Base-by-base conservation (phyloP, 2,797 vertebrate genomes). In the Scarus forsteni region DNA sequence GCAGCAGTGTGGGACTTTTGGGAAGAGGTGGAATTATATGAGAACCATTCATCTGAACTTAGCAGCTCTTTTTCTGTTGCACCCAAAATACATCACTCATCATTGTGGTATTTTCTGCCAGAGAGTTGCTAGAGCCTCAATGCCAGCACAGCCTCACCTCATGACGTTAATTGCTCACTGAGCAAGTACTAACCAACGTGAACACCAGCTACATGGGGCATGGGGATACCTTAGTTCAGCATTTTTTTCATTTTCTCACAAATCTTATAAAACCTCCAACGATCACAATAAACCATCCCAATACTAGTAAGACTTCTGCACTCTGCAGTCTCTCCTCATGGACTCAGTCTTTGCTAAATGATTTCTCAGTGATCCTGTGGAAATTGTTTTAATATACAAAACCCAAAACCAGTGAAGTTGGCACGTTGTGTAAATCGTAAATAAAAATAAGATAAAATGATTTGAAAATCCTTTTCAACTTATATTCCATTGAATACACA, bases 1-100 rank as follows among this genome's bases (percentile, higher is more conserved):
- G 73, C 86, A 89, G 81, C 77, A 51, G 42, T 15, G 61, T 92
- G 92, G 67, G 73, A 91, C 79, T 73, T 86, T 79, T 74, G 59
- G 70, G 61, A 71, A 75, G 81, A 75, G 73, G 70, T 53, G 70
- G 69, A 75, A 75, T 79, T 61, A 70, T 52, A 83, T 83, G 75
- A 68, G 74, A 78, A 66, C 53, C 60, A 71, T 72, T 63, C 56
- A 72, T 73, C 61, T 66, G 54, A 51, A 57, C 68, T 44, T 58
- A 84, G 55, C 65, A 71, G 70, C 62, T 77, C 46, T 67, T 71
- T 75, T 67, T 59, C 58, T 62, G 57, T 52, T 52, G 59, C 65
- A 81, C 51, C 52, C 51, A 66, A 49, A 68, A 64, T 60, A 61
- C 54, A 55, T 48, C 45, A 49, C 42, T 81, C 70, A 78, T 73